These are phyloP conservation scores for Aldabrachelys gigantea DNA, from an alignment of 2,113 vertebrate species.

Conservation along the genomic window DNA sequence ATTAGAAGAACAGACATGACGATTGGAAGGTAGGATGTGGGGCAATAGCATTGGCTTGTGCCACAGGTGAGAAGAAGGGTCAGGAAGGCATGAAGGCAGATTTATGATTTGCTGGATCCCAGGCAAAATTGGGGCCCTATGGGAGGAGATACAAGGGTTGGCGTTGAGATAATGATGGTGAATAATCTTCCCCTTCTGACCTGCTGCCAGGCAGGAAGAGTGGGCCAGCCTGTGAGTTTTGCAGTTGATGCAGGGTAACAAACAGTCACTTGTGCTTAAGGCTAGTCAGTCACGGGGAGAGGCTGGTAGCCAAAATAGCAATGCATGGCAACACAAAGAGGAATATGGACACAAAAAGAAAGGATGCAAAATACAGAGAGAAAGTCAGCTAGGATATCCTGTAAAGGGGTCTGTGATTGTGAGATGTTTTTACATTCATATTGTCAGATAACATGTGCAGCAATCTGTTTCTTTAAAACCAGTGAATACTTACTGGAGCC, in stretches of 20 bases:
- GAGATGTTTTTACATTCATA: not conserved
- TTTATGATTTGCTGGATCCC: not conserved
- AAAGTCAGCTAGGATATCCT: not conserved
- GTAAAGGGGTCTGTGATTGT: not conserved
- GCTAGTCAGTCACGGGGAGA: not conserved
- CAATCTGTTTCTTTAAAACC: not conserved
- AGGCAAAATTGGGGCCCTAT: conserved; percentile 6
- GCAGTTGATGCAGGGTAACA: conserved; percentile 56
- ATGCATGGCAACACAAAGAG: conserved; percentile 2
- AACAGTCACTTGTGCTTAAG: conserved; percentile 3
- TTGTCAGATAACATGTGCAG: not conserved
- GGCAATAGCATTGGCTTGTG: not conserved
- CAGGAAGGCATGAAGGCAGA: not conserved
- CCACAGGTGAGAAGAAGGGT: conserved; percentile 1
- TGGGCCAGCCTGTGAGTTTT: conserved; percentile 63
- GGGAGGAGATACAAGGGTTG: not conserved
- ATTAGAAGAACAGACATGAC: not conserved
- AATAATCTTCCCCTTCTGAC: conserved; percentile 50
- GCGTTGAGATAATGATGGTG: not conserved
- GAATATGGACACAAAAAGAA: conserved; percentile 13
- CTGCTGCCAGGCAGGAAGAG: conserved; percentile 52
- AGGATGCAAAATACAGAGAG: conserved; percentile 34
- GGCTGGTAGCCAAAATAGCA: not conserved
- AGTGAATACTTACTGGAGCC: not conserved
- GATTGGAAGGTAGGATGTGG: not conserved